Evolutionary conservation across 2,797 vertebrate genomes (phyloP).

Genomic region (Pogonophryne albipinna): DNA sequence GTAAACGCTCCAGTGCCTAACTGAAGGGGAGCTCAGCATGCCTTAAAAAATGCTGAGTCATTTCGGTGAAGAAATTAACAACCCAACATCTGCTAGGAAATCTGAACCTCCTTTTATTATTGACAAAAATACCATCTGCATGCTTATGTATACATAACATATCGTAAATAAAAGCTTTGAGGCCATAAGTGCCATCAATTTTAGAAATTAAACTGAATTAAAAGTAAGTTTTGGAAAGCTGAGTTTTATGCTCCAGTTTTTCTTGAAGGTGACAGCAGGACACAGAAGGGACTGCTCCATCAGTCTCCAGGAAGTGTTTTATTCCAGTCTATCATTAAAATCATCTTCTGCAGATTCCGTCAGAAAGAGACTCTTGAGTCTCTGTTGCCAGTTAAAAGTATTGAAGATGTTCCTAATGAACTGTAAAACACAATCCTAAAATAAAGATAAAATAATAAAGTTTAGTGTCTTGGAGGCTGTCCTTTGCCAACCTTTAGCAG

Average conservation of each 20-base stretch:
- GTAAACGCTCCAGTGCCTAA: slow-evolving; percentile 7
- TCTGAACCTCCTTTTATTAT: slow-evolving; percentile 10
- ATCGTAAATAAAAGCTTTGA: not conserved
- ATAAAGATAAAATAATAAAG: not conserved
- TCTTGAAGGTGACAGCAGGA: slow-evolving; percentile 1
- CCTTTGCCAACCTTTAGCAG: not conserved
- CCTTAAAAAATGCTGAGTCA: not conserved
- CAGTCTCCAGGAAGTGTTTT: not conserved
- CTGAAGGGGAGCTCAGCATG: slow-evolving; percentile 3
- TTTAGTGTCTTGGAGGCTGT: not conserved
- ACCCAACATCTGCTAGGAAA: slow-evolving; percentile 51
- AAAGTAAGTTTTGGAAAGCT: slow-evolving; percentile 5
- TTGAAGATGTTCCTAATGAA: not conserved
- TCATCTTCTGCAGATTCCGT: not conserved
- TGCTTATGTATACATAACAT: not conserved
- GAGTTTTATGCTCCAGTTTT: not conserved
- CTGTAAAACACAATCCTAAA: not conserved
- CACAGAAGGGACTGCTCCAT: not conserved
- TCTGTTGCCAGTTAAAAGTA: not conserved
- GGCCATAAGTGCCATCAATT: not conserved
- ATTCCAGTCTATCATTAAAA: slow-evolving; percentile 17
- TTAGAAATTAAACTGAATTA: not conserved
- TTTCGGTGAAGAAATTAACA: slow-evolving; percentile 21
- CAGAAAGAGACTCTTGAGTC: not conserved
- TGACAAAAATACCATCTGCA: slow-evolving; percentile 41